Conservation (phyloP, 92 coral and sea anemone genomes). For the Plumapathes pennacea region DNA sequence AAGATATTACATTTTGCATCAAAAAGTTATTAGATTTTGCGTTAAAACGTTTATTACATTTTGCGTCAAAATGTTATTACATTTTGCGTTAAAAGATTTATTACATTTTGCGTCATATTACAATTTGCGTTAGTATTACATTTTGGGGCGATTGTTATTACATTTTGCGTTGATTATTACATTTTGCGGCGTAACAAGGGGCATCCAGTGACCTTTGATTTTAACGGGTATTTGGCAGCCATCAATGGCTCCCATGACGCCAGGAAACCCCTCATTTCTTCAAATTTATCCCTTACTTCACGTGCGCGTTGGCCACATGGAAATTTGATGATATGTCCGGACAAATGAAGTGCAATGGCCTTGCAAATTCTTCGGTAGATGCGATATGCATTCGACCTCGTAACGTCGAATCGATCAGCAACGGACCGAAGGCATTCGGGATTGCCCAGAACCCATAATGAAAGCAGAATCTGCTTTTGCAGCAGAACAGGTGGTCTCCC, state of each 20-base stretch:
- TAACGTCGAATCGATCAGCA: constrained; percentile 49
- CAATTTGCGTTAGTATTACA: too few species aligned
- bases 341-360: constrained; percentile 30
- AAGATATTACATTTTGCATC: too few species aligned
- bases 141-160: too few species aligned
- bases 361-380: constrained; percentile 34
- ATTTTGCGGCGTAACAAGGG: too few species aligned
- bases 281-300: constrained; percentile 10
- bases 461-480: constrained; percentile 32
- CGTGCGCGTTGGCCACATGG: constrained; percentile 36
- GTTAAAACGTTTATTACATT: too few species aligned
- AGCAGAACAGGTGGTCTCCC: constrained; percentile 25
- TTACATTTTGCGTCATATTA: too few species aligned
- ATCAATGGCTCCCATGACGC: constrained; percentile 28
- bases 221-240: constrained; percentile 42
- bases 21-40: too few species aligned
- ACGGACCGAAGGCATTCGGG: constrained; percentile 46
- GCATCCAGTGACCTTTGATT: too few species aligned
- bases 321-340: constrained; percentile 36
- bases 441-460: constrained; percentile 54
- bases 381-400: constrained; percentile 32
- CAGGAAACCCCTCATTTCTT: constrained; percentile 26
- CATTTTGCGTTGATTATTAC: too few species aligned
- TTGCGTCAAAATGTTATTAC: too few species aligned
- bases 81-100: too few species aligned